Conservation (phyloP, 2,113 vertebrate species). For the Pao palembangensis region DNA sequence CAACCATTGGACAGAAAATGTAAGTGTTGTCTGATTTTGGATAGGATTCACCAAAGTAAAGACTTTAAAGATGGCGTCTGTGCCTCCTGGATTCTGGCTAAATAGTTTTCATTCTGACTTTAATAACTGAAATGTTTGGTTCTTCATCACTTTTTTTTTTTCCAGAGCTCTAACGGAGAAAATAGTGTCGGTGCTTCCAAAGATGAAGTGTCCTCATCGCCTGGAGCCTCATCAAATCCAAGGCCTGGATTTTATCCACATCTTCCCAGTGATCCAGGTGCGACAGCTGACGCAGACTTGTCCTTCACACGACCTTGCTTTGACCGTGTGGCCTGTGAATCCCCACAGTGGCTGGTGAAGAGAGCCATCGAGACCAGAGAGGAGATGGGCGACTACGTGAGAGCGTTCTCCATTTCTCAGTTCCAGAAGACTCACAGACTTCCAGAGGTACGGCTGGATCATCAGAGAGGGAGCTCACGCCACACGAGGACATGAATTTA, state of each 20-base stretch:
- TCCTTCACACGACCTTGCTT: too few relatives aligned
- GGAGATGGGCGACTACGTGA: conserved; percentile 95
- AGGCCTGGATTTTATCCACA: conserved; percentile 97
- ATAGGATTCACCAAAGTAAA: too few relatives aligned
- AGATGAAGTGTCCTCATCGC: conserved; percentile 96
- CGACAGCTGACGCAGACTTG: neutral
- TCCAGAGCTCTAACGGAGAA: conserved; percentile 94
- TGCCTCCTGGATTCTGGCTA: too few relatives aligned
- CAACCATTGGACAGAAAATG: conserved; percentile 99
- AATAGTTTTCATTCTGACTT: too few relatives aligned
- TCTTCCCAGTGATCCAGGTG: conserved; percentile 97
- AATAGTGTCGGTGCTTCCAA: conserved; percentile 94
- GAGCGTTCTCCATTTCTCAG: conserved; percentile 91
- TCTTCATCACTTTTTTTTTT: neutral
- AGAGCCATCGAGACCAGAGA: conserved; percentile 95
- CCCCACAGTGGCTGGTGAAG: conserved; percentile 91
- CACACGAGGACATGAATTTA: too few relatives aligned
- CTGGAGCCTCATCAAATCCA: conserved; percentile 98
- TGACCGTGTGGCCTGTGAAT: neutral
- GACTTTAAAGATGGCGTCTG: too few relatives aligned
- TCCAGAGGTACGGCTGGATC: conserved; percentile 82
- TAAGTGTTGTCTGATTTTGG: conserved; percentile 66
- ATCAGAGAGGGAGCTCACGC: neutral
- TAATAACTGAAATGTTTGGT: too few relatives aligned
- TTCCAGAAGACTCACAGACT: conserved; percentile 90